phyloP scores from a whole-genome alignment of 53 echinoderm and acorn worm genomes.

The Temnopleurus reevesii region DNA sequence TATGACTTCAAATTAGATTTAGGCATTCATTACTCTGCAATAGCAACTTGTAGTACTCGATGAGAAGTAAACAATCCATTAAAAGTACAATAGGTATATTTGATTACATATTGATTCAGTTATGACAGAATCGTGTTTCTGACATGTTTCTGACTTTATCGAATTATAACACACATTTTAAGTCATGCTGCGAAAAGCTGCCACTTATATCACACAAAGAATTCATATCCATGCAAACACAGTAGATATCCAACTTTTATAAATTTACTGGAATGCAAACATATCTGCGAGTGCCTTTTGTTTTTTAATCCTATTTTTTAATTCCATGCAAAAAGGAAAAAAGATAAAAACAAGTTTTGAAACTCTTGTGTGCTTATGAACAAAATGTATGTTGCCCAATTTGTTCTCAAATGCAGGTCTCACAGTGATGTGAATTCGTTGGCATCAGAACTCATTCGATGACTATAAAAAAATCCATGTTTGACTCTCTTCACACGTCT shows the following conservation, averaged over 20 bases:
- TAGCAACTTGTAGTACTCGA: neutral
- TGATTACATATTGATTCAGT: neutral
- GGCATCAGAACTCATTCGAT: neutral
- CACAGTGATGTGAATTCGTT: neutral
- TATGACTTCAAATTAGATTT: neutral
- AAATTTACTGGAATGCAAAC: conserved; percentile 28
- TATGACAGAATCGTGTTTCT: neutral
- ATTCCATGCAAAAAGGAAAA: conserved; percentile 7
- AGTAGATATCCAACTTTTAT: neutral
- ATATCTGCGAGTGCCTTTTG: neutral
- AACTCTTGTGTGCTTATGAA: neutral
- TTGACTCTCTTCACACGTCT: neutral
- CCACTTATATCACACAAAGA: neutral
- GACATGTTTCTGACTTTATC: neutral
- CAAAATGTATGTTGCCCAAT: neutral
- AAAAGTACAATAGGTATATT: neutral
- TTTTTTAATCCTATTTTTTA: neutral
- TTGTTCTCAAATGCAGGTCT: no score
- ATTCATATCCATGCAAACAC: neutral
- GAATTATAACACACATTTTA: neutral
- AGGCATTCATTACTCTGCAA: neutral
- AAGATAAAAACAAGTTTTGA: neutral
- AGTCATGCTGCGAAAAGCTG: neutral
- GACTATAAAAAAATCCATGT: neutral
- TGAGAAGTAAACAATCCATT: neutral